Conservation (phyloP, 2,888 invertebrate species). For the Scaptomyza parva region DNA sequence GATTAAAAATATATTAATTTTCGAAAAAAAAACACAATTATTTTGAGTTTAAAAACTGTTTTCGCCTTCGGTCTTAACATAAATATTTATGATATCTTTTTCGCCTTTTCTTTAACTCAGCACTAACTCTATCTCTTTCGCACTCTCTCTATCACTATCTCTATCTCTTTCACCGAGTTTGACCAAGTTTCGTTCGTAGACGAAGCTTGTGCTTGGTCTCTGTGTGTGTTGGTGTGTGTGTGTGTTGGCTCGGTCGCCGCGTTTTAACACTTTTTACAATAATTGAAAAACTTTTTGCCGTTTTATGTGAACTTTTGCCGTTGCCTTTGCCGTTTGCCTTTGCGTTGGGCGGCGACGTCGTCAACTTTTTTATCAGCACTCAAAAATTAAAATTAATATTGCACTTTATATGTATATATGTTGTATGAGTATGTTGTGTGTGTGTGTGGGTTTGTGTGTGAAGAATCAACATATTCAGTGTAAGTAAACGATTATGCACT, state of each 20-base stretch:
- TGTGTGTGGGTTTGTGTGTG: constrained; percentile 7
- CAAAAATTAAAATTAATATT: constrained; percentile 55
- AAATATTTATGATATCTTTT: constrained; percentile 26
- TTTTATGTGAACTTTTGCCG: constrained; percentile 70
- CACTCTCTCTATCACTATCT: neutral
- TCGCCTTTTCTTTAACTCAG: constrained; percentile 6
- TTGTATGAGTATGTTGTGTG: neutral
- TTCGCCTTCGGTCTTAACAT: constrained; percentile 3
- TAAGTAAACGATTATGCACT: constrained; percentile 14
- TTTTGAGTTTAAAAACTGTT: constrained; percentile 26
- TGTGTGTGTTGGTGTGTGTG: no score
- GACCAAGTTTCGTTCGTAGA: neutral
- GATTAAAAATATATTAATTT: constrained; percentile 11
- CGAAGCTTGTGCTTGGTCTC: no score
- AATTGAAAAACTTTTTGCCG: constrained; percentile 75
- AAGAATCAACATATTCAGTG: constrained; percentile 10
- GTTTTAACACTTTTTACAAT: constrained; percentile 76
- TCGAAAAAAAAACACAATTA: neutral
- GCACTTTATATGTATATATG: constrained; percentile 30
- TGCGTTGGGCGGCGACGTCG: constrained; percentile 39
- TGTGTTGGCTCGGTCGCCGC: constrained; percentile 34
- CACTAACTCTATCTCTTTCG: no score
- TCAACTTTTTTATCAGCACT: constrained; percentile 63
- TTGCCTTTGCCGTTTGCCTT: constrained; percentile 53
- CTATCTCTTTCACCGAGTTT: neutral